Base-by-base conservation (phyloP, 2,888 invertebrate genomes). In the Pheosia gnoma region DNA sequence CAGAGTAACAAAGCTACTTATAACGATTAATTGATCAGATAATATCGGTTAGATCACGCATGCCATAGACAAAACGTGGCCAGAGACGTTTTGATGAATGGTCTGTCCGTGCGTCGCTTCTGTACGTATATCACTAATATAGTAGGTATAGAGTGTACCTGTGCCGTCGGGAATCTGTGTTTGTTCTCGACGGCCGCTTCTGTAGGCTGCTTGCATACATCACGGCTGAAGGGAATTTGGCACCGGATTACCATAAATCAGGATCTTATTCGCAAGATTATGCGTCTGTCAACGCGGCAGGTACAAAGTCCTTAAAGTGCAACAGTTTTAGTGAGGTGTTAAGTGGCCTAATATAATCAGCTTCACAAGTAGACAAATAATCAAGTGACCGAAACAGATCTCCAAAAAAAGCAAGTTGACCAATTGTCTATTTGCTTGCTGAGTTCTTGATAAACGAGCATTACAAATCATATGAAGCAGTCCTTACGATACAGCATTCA, bases 61-160 rank as follows among this genome's bases (percentile, higher is more conserved):
- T 71, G 72, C 65, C 77, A 74, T 73, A 75, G 68, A 72, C 70
- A 70, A 76, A 72, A 65, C 75, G 72, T 36, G 56, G 39, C 60
- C 72, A 70, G 70, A 76, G 86, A 86, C 84, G 71, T 81, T 78
- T 87, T 91, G 90, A 91, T 88, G 80, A 82, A 91, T 90, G 74
- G 76, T 79, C 84, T 82, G 88, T 89, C 89, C 68, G 62, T 62
- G 79, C 71, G 73, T 63, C 77, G 83, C 88, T 87, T 89, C 89
- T 89, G 86, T 87, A 72, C 73, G 85, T 86, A 87, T 71, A 78
- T 88, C 83, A 82, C 83, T 81, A 69, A 60, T 54, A 58, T 67
- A 68, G 67, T 72, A 71, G 62, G 62, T 61, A 62, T 7, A 41
- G 61, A 25, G 25, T 25, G 65, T 59, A 62, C 66, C 59, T 62